phyloP scores from a whole-genome alignment of 2,888 invertebrate genomes.

The Limnephilus lunatus region DNA sequence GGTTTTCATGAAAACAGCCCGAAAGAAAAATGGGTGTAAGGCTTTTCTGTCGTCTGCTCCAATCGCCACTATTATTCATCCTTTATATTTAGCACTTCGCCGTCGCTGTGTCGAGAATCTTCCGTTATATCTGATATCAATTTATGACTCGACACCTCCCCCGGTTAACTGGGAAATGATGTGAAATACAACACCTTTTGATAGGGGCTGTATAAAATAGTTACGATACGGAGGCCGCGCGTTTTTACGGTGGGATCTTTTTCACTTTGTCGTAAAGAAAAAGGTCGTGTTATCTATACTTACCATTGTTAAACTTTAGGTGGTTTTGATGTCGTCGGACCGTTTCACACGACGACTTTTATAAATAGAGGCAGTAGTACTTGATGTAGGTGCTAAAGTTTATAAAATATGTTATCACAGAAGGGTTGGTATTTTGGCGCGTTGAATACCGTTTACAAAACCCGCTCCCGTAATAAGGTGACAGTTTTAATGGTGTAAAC shows the following conservation, averaged over 20 bases:
- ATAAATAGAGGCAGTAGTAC: neutral
- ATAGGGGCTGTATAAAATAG: slow-evolving; percentile 29
- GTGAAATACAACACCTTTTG: slow-evolving; percentile 38
- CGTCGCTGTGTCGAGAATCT: slow-evolving; percentile 27
- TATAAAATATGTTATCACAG: too few species aligned
- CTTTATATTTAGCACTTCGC: neutral
- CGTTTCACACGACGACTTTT: neutral
- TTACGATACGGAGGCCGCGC: neutral
- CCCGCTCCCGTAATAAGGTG: too few species aligned
- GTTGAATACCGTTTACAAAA: too few species aligned
- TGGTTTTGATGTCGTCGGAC: neutral
- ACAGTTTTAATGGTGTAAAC: too few species aligned
- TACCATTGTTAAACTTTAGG: neutral
- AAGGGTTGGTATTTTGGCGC: too few species aligned
- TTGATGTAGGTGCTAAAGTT: neutral
- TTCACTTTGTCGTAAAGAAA: slow-evolving; percentile 2
- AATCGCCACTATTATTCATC: neutral
- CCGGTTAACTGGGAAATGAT: neutral
- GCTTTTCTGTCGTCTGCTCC: neutral
- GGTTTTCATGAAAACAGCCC: neutral
- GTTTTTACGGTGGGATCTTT: neutral
- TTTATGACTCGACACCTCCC: slow-evolving; percentile 48
- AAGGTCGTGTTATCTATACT: neutral
- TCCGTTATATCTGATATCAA: slow-evolving; percentile 50
- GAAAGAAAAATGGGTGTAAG: neutral